phyloP scores from a whole-genome alignment of 37 sponge, comb jelly and placozoan species.

The Cladorhizidae sp. region DNA sequence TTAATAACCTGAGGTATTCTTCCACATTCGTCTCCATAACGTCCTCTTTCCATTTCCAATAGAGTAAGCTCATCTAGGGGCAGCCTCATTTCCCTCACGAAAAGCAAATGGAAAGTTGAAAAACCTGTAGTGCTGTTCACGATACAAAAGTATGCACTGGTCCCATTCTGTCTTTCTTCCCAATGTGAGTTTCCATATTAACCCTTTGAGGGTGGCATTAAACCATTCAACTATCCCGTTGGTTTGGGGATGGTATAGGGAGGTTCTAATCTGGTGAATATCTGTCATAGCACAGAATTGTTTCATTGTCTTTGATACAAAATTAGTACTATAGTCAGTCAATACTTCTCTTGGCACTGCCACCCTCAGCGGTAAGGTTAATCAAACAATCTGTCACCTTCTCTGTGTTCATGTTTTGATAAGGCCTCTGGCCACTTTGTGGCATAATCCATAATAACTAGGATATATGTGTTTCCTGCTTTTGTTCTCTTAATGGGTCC shows the following conservation, averaged over 20 bases:
- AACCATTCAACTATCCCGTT: slow-evolving; percentile 49
- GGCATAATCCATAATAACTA: slow-evolving; percentile 61
- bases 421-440: slow-evolving; percentile 68
- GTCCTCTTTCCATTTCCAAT: too few species aligned
- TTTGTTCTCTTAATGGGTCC: slow-evolving; percentile 46
- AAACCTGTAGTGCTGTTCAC: too few species aligned
- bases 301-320: slow-evolving; percentile 24
- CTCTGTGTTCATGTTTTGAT: slow-evolving; percentile 37
- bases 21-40: too few species aligned
- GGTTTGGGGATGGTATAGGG: slow-evolving; percentile 45
- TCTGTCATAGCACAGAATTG: slow-evolving; percentile 31
- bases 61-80: too few species aligned
- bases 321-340: slow-evolving; percentile 59
- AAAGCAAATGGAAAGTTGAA: too few species aligned
- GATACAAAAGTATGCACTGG: slow-evolving; percentile 8
- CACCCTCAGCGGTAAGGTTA: slow-evolving; percentile 28
- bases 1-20: too few species aligned
- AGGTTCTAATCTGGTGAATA: slow-evolving; percentile 29
- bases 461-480: slow-evolving; percentile 40
- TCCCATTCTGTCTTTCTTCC: slow-evolving; percentile 49
- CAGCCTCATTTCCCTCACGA: too few species aligned
- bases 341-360: slow-evolving; percentile 58
- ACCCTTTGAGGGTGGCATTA: slow-evolving; percentile 35
- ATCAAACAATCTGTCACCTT: slow-evolving; percentile 53
- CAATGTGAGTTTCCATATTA: slow-evolving; percentile 11